Conservation (phyloP, 2,888 invertebrate genomes). For the Ptycholaimellus sp. region DNA sequence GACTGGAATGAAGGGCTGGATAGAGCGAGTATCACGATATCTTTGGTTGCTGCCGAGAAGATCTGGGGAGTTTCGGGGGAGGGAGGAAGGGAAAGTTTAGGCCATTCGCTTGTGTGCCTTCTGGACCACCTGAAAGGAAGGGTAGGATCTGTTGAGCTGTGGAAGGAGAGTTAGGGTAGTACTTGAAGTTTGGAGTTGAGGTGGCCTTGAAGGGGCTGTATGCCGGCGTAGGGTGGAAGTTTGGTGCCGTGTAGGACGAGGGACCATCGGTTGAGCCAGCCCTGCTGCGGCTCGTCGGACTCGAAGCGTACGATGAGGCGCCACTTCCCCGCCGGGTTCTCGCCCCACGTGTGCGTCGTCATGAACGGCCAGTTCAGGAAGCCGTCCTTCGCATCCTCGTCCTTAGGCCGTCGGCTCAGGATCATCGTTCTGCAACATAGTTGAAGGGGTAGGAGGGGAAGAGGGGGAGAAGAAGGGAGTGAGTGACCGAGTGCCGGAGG, state of each 20-base stretch:
- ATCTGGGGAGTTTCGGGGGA: no score
- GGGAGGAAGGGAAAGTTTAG: no score
- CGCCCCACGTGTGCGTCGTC: slow-evolving; percentile 98
- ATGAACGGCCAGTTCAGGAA: slow-evolving; percentile 37
- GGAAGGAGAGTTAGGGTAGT: no score
- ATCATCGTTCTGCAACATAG: slow-evolving; percentile 69
- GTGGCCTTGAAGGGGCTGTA: slow-evolving; percentile 23
- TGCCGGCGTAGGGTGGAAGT: slow-evolving; percentile 47
- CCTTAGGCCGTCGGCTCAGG: slow-evolving; percentile 70
- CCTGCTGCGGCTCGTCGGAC: slow-evolving; percentile 40
- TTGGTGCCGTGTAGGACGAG: slow-evolving; percentile 75
- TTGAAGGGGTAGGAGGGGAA: not conserved
- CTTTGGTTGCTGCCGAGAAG: no score
- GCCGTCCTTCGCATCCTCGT: slow-evolving; percentile 47
- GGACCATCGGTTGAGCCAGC: slow-evolving; percentile 83
- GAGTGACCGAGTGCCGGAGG: slow-evolving; percentile 73
- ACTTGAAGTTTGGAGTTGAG: slow-evolving; percentile 21
- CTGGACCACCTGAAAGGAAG: no score
- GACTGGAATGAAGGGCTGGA: no score
- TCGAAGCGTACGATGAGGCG: slow-evolving; percentile 50
- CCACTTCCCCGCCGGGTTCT: slow-evolving; percentile 89
- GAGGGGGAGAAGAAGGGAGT: not conserved
- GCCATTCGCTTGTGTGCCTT: slow-evolving; percentile 24
- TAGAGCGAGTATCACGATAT: no score
- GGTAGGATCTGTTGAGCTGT: no score